Evolutionary conservation across 2,797 vertebrate species (phyloP), one percentile per base, ranked within the genome.

Genomic region (Xenops minutus): DNA sequence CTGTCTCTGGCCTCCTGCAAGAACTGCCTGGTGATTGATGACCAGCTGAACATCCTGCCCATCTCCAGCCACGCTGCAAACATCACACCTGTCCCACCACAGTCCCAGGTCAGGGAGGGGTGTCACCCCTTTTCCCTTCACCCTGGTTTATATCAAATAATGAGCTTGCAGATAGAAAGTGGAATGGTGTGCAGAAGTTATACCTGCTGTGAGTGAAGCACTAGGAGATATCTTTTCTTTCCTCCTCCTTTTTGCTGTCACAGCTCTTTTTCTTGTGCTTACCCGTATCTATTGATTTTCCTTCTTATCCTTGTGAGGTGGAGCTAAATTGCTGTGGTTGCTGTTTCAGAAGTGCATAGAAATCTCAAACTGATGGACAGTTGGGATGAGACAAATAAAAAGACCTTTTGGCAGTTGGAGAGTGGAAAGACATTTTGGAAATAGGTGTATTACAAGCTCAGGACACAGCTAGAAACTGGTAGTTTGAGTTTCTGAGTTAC

Each of bases 1-100:
- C 97, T 99, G 21, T 99, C 99, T 39, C 97, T 99, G 85, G 96
- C 99, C 10, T 99, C 99, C 4, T 99, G 99, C 93, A 99, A 99
- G 96, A 99, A 98, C 43, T 99, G 99, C 89, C 98, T 99, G 0
- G 99, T 98, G 73, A 99, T 99, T 5, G 99, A 99, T 24, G 99
- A 99, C 95, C 99, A 99, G 55, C 99, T 99, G 89, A 99, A 98
- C 88, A 98, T 99, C 95, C 97, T 99, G 90, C 99, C 99, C 20
- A 97, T 99, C 94, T 99, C 99, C 91, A 99, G 98, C 92, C 99
- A 99, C 3, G 88, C 98, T 58, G 98, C 98, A 46, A 99, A 97
- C 97, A 99, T 99, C 82, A 98, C 98, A 55, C 98, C 99, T 1
- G 83, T 99, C 4, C 98, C 99, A 14, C 99, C 99, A 3, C 99